A percentile compares a stretch with the other conserved stretches of the same genome.
Evolutionary conservation across 2,888 invertebrate genomes (phyloP).

Genomic region (Oscheius sp.): DNA sequence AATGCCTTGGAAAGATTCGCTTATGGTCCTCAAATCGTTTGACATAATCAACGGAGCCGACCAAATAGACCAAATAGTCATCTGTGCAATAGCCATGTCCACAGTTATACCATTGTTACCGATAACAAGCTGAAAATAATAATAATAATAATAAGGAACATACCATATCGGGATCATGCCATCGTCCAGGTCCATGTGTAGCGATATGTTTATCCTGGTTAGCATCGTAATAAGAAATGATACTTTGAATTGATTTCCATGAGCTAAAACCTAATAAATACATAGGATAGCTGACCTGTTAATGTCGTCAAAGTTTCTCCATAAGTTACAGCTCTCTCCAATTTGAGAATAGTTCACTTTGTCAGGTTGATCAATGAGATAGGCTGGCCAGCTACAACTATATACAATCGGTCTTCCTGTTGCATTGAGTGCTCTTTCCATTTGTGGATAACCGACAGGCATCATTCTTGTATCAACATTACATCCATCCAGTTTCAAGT

Average conservation of each 20-base stretch:
- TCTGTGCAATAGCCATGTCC: slow-evolving; percentile 61
- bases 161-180: slow-evolving; percentile 75
- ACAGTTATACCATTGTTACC: slow-evolving; percentile 64
- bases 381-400: slow-evolving; percentile 98
- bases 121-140: slow-evolving; percentile 56
- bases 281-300: slow-evolving; percentile 38
- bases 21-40: slow-evolving; percentile 57
- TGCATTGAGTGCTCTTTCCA: slow-evolving; percentile 86
- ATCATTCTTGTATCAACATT: slow-evolving; percentile 81
- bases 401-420: slow-evolving; percentile 93
- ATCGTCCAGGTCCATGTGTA: slow-evolving; percentile 73
- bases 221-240: slow-evolving; percentile 72
- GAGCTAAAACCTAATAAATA: slow-evolving; percentile 26
- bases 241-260: slow-evolving; percentile 71
- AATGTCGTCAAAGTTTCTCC: slow-evolving; percentile 74
- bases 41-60: slow-evolving; percentile 70
- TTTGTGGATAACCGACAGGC: slow-evolving; percentile 82
- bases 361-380: slow-evolving; percentile 72
- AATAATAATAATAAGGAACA: background rate
- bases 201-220: slow-evolving; percentile 71
- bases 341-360: slow-evolving; percentile 70
- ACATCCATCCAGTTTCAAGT: slow-evolving; percentile 95
- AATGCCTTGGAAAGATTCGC: slow-evolving; percentile 52
- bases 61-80: slow-evolving; percentile 69
- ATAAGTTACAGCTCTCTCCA: slow-evolving; percentile 72